Conservation (phyloP, 2,888 invertebrate species). For the Allophyes oxyacanthae region DNA sequence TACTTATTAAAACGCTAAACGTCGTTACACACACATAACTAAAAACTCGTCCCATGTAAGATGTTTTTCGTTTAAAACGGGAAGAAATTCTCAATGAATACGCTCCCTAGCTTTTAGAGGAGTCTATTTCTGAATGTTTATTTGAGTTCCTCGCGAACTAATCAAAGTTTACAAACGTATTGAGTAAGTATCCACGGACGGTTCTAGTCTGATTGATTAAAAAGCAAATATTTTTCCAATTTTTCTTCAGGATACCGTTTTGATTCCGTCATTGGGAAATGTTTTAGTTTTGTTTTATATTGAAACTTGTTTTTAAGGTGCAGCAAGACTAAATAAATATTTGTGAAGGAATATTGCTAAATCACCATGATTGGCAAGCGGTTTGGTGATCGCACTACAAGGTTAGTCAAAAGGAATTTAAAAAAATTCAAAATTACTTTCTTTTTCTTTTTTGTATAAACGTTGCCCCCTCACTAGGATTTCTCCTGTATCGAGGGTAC, state of each 20-base stretch:
- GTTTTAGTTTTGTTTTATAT: not conserved
- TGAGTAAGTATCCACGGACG: conserved; percentile 18
- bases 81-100: conserved; percentile 52
- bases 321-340: too few relatives aligned
- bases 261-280: not conserved
- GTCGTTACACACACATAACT: conserved; percentile 4
- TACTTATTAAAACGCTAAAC: too few relatives aligned
- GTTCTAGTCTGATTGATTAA: conserved; percentile 44
- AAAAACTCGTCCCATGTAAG: conserved; percentile 11
- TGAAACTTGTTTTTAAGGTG: too few relatives aligned
- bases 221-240: conserved; percentile 35
- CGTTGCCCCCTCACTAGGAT: too few relatives aligned
- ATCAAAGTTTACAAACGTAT: conserved; percentile 57
- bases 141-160: conserved; percentile 51
- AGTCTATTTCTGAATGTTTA: conserved; percentile 53
- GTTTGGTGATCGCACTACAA: too few relatives aligned
- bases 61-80: conserved; percentile 23
- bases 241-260: conserved; percentile 2
- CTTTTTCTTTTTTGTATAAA: too few relatives aligned
- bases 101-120: conserved; percentile 25
- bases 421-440: too few relatives aligned
- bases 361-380: too few relatives aligned
- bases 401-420: too few relatives aligned
- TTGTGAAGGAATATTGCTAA: too few relatives aligned
- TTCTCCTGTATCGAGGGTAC: too few relatives aligned